These are phyloP conservation scores for Andrena bicolor DNA, from an alignment of 2,888 invertebrate species.

Conservation along the genomic window DNA sequence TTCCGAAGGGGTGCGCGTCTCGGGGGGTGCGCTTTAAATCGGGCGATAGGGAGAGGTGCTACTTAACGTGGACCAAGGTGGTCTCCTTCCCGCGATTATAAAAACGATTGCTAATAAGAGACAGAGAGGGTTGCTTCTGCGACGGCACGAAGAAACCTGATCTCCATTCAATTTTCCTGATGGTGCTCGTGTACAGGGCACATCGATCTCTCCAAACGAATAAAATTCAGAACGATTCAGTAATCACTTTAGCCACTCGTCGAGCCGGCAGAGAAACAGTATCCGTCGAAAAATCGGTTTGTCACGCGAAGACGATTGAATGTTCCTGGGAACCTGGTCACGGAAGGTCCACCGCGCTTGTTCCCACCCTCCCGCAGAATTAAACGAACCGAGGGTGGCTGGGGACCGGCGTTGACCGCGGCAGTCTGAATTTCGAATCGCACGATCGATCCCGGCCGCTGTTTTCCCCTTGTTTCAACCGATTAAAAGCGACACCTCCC, in stretches of 20 bases:
- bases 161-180: slow-evolving; percentile 1
- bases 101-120: too few relatives aligned
- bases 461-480: slow-evolving; percentile 23
- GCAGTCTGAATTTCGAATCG: neutral
- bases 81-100: too few relatives aligned
- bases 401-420: neutral
- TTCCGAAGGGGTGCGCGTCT: slow-evolving; percentile 1
- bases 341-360: neutral
- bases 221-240: too few relatives aligned
- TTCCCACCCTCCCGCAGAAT: neutral
- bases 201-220: neutral
- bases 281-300: neutral
- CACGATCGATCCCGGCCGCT: slow-evolving; percentile 21
- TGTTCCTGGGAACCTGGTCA: slow-evolving; percentile 1
- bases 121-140: too few relatives aligned
- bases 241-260: too few relatives aligned
- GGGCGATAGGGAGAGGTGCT: neutral
- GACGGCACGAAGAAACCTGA: too few relatives aligned
- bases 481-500: slow-evolving; percentile 23
- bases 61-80: too few relatives aligned
- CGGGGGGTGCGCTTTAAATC: slow-evolving; percentile 15
- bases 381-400: neutral
- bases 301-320: neutral
- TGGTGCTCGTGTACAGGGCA: slow-evolving; percentile 15
- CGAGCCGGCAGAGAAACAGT: neutral